phyloP scores from a whole-genome alignment of 2,797 vertebrate species.

The Antrozous pallidus region DNA sequence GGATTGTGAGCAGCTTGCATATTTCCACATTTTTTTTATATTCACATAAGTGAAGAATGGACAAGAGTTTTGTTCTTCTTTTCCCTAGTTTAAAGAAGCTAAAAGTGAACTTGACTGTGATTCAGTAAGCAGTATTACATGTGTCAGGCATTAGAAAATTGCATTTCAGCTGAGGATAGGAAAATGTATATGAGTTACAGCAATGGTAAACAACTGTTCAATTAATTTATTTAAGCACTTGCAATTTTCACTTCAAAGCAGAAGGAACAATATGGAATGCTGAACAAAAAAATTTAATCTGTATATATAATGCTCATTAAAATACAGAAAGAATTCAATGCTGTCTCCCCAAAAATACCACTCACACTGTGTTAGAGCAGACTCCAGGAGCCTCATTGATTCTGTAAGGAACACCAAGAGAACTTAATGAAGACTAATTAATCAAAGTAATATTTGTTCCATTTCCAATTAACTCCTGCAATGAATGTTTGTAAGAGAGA shows the following conservation, averaged over 20 bases:
- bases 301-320: constrained; percentile 51
- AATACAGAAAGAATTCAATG: constrained; percentile 34
- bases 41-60: neutral
- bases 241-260: constrained; percentile 58
- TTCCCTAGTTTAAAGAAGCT: neutral
- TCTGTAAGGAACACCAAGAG: constrained; percentile 40
- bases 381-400: neutral
- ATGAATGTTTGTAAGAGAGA: constrained; percentile 49
- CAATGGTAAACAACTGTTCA: constrained; percentile 55
- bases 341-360: constrained; percentile 2
- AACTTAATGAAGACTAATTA: constrained; percentile 62
- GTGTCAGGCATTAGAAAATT: constrained; percentile 59
- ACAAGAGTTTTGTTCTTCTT: neutral
- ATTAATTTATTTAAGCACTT: constrained; percentile 71
- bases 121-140: constrained; percentile 54
- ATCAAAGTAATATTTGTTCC: constrained; percentile 69
- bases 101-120: constrained; percentile 44
- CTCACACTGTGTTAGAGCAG: constrained; percentile 22
- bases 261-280: constrained; percentile 52
- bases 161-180: constrained; percentile 51
- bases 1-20: neutral
- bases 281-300: constrained; percentile 55
- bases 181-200: constrained; percentile 43
- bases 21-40: neutral
- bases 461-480: constrained; percentile 65